Percentiles rank a stretch among this genome's conserved stretches.
Evolutionary conservation across 2,888 invertebrate species (phyloP).

Genomic region (Schizaphis graminum): DNA sequence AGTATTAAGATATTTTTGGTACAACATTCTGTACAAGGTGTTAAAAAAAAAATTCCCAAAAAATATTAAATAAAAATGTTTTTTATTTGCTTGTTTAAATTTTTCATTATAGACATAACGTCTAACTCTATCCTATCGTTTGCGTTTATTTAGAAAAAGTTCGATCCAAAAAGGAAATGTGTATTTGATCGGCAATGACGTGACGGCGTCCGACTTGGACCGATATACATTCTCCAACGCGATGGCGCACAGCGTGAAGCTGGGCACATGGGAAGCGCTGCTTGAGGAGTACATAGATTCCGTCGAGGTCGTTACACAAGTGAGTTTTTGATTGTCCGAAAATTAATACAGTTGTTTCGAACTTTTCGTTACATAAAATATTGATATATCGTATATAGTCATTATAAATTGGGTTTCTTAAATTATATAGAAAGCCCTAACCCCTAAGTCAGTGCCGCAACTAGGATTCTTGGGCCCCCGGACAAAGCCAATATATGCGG

Average conservation of each 20-base stretch:
- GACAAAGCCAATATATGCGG: no score
- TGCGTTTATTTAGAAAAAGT: slow-evolving; percentile 71
- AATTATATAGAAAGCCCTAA: neutral
- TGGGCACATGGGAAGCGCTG: slow-evolving; percentile 94
- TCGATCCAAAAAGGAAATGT: slow-evolving; percentile 73
- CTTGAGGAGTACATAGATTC: slow-evolving; percentile 87
- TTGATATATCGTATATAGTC: neutral
- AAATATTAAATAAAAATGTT: no score
- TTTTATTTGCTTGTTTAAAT: no score
- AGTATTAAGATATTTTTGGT: no score
- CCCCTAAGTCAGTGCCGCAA: no score
- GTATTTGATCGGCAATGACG: slow-evolving; percentile 75
- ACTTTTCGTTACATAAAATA: neutral
- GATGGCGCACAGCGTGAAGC: slow-evolving; percentile 91
- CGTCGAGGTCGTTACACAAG: slow-evolving; percentile 83
- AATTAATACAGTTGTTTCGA: neutral
- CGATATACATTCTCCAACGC: slow-evolving; percentile 96
- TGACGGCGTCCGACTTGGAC: slow-evolving; percentile 76
- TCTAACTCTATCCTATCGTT: slow-evolving; percentile 63
- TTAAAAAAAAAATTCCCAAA: no score
- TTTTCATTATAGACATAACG: neutral
- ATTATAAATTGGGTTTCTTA: neutral
- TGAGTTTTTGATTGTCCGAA: slow-evolving; percentile 62
- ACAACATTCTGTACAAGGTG: no score
- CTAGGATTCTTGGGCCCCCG: no score